phyloP scores from a whole-genome alignment of 2,113 vertebrate species.

The Emydura subglobosa region DNA sequence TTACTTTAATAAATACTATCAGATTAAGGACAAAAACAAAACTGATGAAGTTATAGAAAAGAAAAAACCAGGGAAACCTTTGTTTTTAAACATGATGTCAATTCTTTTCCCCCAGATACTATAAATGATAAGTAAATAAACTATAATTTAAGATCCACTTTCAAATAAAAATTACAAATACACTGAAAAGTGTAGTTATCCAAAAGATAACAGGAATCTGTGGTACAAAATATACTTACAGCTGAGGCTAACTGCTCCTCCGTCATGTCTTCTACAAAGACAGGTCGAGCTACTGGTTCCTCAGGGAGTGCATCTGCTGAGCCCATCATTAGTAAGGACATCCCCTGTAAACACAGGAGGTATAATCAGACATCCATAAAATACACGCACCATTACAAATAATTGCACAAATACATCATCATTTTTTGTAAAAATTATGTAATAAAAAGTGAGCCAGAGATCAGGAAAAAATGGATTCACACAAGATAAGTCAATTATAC shows the following conservation, averaged over 20 bases:
- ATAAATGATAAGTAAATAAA: not conserved
- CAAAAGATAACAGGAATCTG: not conserved
- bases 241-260: slow-evolving; percentile 98
- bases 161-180: not conserved
- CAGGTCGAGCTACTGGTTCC: slow-evolving; percentile 90
- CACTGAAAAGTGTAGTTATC: not conserved
- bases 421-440: not conserved
- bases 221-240: slow-evolving; percentile 79
- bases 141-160: not conserved
- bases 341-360: slow-evolving; percentile 84
- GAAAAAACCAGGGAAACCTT: not conserved
- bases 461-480: not conserved
- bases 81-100: not conserved
- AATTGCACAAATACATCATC: not conserved
- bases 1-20: not conserved
- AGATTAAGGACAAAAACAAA: not conserved
- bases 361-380: not conserved
- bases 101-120: not conserved
- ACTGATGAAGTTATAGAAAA: not conserved
- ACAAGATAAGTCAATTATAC: not conserved
- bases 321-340: slow-evolving; percentile 98
- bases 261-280: slow-evolving; percentile 99
- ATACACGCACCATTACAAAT: not conserved
- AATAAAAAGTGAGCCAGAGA: not conserved
- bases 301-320: slow-evolving; percentile 95